phyloP scores from a whole-genome alignment of 2,113 vertebrate genomes.

The Psilopsiagon aurifrons region DNA sequence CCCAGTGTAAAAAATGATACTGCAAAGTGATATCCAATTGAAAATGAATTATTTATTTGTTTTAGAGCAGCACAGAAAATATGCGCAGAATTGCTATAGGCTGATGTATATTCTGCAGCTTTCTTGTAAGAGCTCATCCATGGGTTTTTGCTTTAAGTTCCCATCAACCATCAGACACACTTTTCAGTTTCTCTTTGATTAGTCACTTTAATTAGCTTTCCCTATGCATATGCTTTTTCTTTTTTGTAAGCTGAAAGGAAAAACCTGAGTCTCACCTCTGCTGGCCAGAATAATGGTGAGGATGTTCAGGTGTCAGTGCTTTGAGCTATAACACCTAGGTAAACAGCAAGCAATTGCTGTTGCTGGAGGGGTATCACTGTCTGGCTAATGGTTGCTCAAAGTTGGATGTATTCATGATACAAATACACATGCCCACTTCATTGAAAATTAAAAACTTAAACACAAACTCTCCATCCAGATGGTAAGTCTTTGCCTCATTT shows the following conservation, averaged over 20 bases:
- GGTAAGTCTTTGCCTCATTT: not conserved
- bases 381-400: not conserved
- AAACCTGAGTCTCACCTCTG: not conserved
- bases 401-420: not conserved
- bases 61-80: not conserved
- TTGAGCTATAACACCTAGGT: not conserved
- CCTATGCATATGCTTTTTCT: not conserved
- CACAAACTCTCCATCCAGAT: not conserved
- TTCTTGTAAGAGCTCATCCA: not conserved
- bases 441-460: not conserved
- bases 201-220: not conserved
- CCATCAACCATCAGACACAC: not conserved
- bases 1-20: not conserved
- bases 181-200: not conserved
- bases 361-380: not conserved
- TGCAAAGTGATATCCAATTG: not conserved
- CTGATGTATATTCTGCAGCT: not conserved
- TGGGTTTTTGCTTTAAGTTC: not conserved
- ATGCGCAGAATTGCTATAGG: not conserved
- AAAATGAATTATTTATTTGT: not conserved
- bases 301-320: not conserved
- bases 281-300: not conserved
- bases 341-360: not conserved
- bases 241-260: not conserved
- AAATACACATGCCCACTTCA: not conserved